Base-by-base conservation (phyloP, 2,888 invertebrate genomes). In the Schrankia costaestrigalis region DNA sequence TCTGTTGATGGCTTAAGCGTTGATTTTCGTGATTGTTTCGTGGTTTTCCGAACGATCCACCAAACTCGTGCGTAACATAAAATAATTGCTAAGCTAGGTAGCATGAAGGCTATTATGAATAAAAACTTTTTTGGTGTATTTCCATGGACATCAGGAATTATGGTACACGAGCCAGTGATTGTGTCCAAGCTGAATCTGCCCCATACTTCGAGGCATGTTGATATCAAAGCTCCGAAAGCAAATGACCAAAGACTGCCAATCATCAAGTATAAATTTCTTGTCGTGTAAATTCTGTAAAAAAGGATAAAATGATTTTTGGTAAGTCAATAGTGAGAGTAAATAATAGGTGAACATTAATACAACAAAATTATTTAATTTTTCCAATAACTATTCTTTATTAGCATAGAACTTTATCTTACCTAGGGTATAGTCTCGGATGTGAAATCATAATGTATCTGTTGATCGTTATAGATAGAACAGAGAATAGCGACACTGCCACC, bases 391-490 rank as follows among this genome's bases (percentile, higher is more conserved):
- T n/a, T n/a, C n/a, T n/a, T n/a, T n/a, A n/a, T n/a, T n/a, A n/a
- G n/a, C n/a, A n/a, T n/a, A n/a, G n/a, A n/a, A n/a, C n/a, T n/a
- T n/a, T n/a, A n/a, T n/a, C 90, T 90, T 85, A 94, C 94, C 90
- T 93, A 15, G 93, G 91, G 75, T 95, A 95, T n/a, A 92, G 81
- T 24, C 90, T 86, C 0, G 94, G 94, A 72, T 94, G 94, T 11
- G 93, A 92, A 46, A 95, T 95, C 91, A 95, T 93, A 43, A 95
- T 89, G 70, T 95, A 95, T 77, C 95, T 90, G 78, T 95, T 95
- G 70, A 95, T 91, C 11, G 95, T 94, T 63, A 95, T 95, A 32
- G 94, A 91, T 24, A 94, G 85, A 3, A 95, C 92, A 8, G 94
- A 93, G 74, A 95, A 93, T 11, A 95, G 85, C 0, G 95, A 94